A percentile compares a stretch with the other conserved stretches of the same genome.
Evolutionary conservation across 2,888 invertebrate species (phyloP).

Genomic region (Amiota minor): DNA sequence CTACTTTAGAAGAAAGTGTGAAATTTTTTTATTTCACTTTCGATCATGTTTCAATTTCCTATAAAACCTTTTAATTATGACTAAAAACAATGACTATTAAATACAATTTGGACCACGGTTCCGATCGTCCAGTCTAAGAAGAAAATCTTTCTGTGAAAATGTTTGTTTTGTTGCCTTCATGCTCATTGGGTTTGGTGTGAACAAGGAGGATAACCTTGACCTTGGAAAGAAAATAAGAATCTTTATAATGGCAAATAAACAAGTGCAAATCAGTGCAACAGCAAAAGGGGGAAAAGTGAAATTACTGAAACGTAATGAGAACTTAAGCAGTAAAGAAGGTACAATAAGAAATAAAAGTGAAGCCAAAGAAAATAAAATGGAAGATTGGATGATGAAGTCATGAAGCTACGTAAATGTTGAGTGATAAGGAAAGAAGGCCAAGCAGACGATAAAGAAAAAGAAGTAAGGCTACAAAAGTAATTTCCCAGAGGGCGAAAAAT

Average conservation of each 20-base stretch:
- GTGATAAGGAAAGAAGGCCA: not conserved
- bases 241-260: not conserved
- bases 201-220: not conserved
- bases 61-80: too few relatives aligned
- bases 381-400: not conserved
- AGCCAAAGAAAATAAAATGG: not conserved
- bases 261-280: not conserved
- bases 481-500: slow-evolving; percentile 13
- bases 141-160: too few relatives aligned
- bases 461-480: not conserved
- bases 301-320: too few relatives aligned
- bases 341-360: not conserved
- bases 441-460: not conserved
- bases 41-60: too few relatives aligned
- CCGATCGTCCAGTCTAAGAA: too few relatives aligned
- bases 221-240: not conserved
- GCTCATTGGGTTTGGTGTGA: too few relatives aligned
- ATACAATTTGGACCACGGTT: too few relatives aligned
- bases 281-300: too few relatives aligned
- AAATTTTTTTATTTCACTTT: not conserved
- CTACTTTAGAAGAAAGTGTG: not conserved
- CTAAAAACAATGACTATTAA: too few relatives aligned
- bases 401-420: not conserved
- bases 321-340: not conserved
- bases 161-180: too few relatives aligned